Base-by-base conservation (phyloP, 2,113 vertebrate species). In the Pelobates fuscus region DNA sequence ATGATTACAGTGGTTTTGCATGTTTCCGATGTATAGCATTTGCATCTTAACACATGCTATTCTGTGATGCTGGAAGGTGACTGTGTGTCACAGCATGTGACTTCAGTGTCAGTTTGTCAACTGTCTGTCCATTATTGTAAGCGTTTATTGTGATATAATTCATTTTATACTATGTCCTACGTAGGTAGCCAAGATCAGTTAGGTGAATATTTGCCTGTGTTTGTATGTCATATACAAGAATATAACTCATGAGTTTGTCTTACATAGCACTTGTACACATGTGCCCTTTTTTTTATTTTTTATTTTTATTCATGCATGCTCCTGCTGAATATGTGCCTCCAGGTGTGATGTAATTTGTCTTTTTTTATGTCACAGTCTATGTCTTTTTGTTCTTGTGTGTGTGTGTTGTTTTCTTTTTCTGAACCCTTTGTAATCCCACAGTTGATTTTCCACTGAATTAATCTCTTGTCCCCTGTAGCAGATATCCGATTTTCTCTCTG, bases 351-450 rank as follows among this genome's bases (percentile, higher is more conserved):
- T 17, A 20, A 4, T 21, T 8, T 60, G 57, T 60, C 20, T 14
- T 5, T 60, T 27, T 20, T 60, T 15, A 37, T 37, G 32, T 37
- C 32, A 37, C 10, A 10, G 57, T 12, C n/a, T 60, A 10, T 12
- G 7, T 11, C 25, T 60, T 25, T 60, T 5, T 27, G 57, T 27
- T 25, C 14, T 12, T 60, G 24, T 26, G 52, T 21, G 5, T 55
- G 46, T 52, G 14, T 57, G 12, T 57, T 10, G 55, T 69, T 27
- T 57, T 25, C 4, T 10, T 2, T 27, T 2, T 46, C 23, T 26
- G 26, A 30, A 87, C 81, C 87, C 87, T 87, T 86, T 74, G 58
- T 72, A 30, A 55, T 20, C 21, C 55, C 78, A 20, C 57, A 58
- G 8, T 57, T 27, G 27, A 26, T 79, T 10, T 63, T 6, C n/a